Conservation (phyloP, 2,888 invertebrate species). For the Chromoteleia sp. region DNA sequence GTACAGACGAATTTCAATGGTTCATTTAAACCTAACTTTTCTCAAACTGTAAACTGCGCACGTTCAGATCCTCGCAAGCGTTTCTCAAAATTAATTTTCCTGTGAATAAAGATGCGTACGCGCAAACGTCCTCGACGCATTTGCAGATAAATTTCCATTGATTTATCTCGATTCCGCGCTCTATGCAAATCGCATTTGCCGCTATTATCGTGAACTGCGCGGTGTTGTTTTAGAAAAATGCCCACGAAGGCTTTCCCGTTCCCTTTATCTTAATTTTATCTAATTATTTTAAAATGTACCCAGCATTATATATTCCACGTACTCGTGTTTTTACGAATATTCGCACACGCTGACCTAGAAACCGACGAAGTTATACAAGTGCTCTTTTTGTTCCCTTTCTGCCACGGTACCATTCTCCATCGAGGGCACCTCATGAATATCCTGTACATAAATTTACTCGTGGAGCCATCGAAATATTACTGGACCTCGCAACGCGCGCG, state of each 20-base stretch:
- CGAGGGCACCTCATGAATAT: conserved; percentile 73
- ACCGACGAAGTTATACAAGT: conserved; percentile 69
- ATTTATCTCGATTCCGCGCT: conserved; percentile 23
- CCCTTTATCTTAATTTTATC: conserved; percentile 25
- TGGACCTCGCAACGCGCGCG: conserved; percentile 66
- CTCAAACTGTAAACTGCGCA: neutral
- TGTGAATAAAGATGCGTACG: conserved; percentile 7
- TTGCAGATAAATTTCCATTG: conserved; percentile 21
- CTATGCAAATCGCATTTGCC: conserved; percentile 22
- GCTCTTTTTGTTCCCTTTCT: conserved; percentile 55
- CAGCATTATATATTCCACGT: conserved; percentile 42
- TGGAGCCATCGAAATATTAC: conserved; percentile 73
- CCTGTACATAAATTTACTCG: conserved; percentile 73
- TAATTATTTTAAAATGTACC: conserved; percentile 48
- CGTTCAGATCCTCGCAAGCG: neutral
- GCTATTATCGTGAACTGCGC: neutral
- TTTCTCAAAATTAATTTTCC: neutral
- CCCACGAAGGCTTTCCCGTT: neutral
- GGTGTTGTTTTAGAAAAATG: conserved; percentile 2
- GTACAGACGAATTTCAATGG: no score
- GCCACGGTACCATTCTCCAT: conserved; percentile 66
- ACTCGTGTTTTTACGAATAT: conserved; percentile 42
- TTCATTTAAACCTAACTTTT: neutral
- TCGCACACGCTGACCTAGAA: conserved; percentile 60
- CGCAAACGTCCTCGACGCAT: neutral